Conservation (phyloP, 92 coral and sea anemone genomes). For the Epizoanthus rinbou region DNA sequence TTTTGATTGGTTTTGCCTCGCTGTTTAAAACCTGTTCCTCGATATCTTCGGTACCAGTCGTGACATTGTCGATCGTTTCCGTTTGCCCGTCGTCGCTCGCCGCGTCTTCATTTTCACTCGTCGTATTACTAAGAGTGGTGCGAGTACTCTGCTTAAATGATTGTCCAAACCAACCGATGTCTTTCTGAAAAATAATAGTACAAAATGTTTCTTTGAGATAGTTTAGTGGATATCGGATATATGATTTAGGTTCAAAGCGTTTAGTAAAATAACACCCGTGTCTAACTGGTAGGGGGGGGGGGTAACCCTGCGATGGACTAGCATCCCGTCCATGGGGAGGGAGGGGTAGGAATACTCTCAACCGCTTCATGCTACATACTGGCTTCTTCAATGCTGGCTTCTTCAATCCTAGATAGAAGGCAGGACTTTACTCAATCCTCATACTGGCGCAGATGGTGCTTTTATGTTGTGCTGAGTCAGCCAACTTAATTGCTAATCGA, state of each 20-base stretch:
- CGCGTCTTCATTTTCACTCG: background rate
- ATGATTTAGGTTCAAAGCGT: background rate
- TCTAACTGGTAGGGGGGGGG: background rate
- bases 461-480: no score
- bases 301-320: background rate
- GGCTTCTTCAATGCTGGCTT: no score
- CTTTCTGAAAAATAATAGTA: conserved; percentile 39
- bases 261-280: no score
- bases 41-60: background rate
- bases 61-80: conserved; percentile 27
- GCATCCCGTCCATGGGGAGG: no score
- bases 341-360: background rate
- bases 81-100: conserved; percentile 15
- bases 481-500: no score
- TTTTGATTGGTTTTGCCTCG: background rate
- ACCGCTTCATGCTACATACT: no score
- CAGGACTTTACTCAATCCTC: no score
- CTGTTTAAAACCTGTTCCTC: conserved; percentile 19
- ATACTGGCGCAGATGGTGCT: no score
- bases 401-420: no score
- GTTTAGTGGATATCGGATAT: background rate
- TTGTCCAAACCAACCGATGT: conserved; percentile 54
- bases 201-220: background rate
- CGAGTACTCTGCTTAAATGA: background rate
- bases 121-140: background rate